Percentiles rank a stretch among this genome's conserved stretches.
Conservation (phyloP, 2,113 vertebrate species). For the Channa argus region DNA sequence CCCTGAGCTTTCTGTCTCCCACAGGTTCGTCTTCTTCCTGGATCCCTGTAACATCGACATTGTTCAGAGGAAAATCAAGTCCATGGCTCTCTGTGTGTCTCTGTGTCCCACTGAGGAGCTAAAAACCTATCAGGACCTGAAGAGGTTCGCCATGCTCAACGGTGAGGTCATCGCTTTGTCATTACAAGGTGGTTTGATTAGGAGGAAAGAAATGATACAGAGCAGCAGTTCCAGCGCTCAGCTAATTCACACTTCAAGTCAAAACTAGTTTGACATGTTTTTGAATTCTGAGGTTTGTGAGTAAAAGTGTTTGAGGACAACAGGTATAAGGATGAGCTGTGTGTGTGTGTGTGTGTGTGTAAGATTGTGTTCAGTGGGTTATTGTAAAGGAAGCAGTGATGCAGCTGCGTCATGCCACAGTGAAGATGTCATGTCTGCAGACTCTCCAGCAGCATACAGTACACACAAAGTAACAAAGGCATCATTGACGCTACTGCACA, state of each 20-base stretch:
- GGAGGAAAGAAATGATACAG: no score
- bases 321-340: no score
- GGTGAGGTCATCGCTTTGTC: constrained; percentile 81
- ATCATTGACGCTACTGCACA: constrained; percentile 36
- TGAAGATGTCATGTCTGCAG: constrained; percentile 50
- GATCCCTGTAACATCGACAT: constrained; percentile 97
- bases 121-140: constrained; percentile 90
- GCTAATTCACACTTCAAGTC: no score
- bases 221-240: no score
- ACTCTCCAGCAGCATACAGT: constrained; percentile 18
- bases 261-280: no score
- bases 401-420: no score
- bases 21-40: constrained; percentile 97
- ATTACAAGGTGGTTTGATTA: no score
- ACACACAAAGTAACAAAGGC: constrained; percentile 63
- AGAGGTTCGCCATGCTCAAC: constrained; percentile 92
- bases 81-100: constrained; percentile 93
- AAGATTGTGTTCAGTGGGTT: no score
- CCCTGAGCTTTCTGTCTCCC: constrained; percentile 1
- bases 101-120: constrained; percentile 90
- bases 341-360: neutral
- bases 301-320: no score
- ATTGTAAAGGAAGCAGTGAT: no score
- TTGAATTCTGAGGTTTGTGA: no score
- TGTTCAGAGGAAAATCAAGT: constrained; percentile 92